These are phyloP conservation scores for Willisornis vidua DNA, from an alignment of 2,113 vertebrate species.

Conservation along the genomic window DNA sequence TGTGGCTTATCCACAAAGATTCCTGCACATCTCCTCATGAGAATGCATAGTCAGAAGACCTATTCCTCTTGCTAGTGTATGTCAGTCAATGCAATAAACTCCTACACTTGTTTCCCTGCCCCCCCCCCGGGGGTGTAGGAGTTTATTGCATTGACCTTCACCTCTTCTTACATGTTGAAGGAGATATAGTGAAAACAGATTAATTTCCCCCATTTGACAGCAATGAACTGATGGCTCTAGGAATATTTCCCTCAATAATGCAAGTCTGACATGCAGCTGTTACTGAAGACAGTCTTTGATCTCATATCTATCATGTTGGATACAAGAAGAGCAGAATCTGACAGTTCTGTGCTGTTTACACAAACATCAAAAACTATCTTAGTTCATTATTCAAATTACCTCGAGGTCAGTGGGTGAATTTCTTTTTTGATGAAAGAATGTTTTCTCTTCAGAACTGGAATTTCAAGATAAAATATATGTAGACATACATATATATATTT, in stretches of 20 bases:
- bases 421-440: not conserved
- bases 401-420: conserved; percentile 50
- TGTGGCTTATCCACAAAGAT: not conserved
- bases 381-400: conserved; percentile 45
- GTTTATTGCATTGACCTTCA: not conserved
- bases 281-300: conserved; percentile 40
- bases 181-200: not conserved
- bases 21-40: not conserved
- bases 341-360: conserved; percentile 2
- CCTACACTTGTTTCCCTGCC: too few species aligned
- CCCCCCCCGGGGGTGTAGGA: not conserved
- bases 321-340: not conserved
- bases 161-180: not conserved
- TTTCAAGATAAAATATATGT: not conserved
- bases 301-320: not conserved
- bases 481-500: not conserved
- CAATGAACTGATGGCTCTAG: not conserved
- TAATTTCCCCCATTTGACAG: not conserved
- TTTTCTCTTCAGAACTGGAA: not conserved
- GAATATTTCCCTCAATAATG: not conserved
- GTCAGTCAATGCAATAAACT: not conserved
- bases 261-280: not conserved
- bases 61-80: not conserved
- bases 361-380: conserved; percentile 31
- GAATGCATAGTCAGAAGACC: not conserved